Evolutionary conservation across 2,797 vertebrate genomes (phyloP).

Genomic region (Peromyscus nudipes): DNA sequence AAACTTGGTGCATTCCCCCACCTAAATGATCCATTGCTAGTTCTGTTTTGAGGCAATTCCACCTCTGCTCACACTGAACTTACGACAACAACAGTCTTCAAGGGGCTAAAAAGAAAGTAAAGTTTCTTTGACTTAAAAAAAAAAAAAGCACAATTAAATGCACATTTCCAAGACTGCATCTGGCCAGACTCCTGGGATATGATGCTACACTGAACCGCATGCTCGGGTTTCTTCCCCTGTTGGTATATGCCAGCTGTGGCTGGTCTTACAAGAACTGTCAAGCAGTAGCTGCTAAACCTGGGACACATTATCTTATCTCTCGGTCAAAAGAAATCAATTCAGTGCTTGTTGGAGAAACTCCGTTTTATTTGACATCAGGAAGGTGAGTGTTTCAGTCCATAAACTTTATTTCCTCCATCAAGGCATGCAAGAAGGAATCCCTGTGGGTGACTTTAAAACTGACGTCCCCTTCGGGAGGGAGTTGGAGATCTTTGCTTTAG

Average conservation of each 20-base stretch:
- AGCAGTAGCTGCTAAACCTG: conserved; percentile 44
- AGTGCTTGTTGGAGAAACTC: conserved; percentile 36
- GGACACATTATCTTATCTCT: background rate
- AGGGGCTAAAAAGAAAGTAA: background rate
- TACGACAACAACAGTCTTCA: background rate
- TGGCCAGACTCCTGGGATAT: background rate
- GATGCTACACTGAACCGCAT: fast-evolving
- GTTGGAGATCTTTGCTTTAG: background rate
- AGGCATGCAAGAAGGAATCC: too few relatives aligned
- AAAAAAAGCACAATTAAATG: background rate
- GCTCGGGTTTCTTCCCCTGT: background rate
- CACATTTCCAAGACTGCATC: background rate
- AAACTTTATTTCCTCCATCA: background rate
- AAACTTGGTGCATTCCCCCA: background rate
- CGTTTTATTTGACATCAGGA: background rate
- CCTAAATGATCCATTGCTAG: background rate
- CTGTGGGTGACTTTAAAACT: background rate
- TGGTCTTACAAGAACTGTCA: background rate
- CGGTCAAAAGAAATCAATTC: conserved; percentile 13
- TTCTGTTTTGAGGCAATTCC: background rate
- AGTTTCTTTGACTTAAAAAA: conserved; percentile 8
- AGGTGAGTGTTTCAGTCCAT: background rate
- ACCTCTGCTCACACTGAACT: background rate
- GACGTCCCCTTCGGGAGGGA: background rate
- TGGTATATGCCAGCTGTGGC: background rate